These are phyloP conservation scores for Brachypterus glaber DNA, from an alignment of 2,888 invertebrate genomes.

Conservation along the genomic window DNA sequence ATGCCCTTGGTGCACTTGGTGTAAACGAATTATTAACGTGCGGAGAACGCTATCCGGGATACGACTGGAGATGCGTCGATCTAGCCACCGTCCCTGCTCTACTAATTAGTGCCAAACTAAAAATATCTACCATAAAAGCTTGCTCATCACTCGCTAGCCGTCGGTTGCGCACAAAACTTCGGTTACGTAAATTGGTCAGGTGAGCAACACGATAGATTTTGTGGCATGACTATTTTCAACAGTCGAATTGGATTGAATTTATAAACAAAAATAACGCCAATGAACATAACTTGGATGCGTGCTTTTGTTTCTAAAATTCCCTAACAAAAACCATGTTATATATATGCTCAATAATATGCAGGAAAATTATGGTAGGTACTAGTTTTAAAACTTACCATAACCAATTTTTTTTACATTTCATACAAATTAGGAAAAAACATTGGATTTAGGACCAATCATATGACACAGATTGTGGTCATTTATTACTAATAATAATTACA, in stretches of 20 bases:
- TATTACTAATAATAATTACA: too few species aligned
- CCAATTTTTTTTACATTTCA: too few species aligned
- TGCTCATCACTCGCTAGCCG: constrained; percentile 26
- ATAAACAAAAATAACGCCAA: constrained; percentile 12
- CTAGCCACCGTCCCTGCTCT: constrained; percentile 36
- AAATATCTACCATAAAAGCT: constrained; percentile 43
- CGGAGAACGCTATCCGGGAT: constrained; percentile 28
- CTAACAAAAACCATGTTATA: too few species aligned
- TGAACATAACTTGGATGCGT: constrained; percentile 2
- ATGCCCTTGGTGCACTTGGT: constrained; percentile 11
- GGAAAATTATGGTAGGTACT: too few species aligned
- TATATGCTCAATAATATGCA: too few species aligned
- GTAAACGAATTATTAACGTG: too few species aligned
- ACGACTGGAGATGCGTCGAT: constrained; percentile 27
- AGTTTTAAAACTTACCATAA: too few species aligned
- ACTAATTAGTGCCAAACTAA: constrained; percentile 61
- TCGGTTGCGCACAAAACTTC: constrained; percentile 24
- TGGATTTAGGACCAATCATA: too few species aligned
- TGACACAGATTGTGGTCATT: too few species aligned
- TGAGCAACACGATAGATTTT: constrained; percentile 16
- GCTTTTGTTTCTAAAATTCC: not conserved
- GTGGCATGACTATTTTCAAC: constrained; percentile 10
- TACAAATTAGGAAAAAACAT: too few species aligned
- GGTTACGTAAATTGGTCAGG: constrained; percentile 23
- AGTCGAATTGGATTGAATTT: not conserved